Evolutionary conservation across 2,797 vertebrate species (phyloP).

Genomic region (Sylvia borin): DNA sequence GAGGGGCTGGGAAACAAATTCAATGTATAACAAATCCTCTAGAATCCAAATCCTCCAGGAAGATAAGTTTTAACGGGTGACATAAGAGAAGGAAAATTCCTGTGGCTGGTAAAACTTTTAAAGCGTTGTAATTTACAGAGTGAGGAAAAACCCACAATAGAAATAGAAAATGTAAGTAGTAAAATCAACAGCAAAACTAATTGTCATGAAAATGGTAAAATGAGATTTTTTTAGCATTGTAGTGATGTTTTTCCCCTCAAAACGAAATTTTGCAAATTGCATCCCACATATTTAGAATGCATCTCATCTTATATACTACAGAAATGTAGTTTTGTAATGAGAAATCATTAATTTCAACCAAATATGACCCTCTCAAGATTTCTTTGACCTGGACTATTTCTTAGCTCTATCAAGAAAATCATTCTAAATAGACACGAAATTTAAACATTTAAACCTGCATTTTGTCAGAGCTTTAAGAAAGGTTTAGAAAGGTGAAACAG

Average conservation of each 20-base stretch:
- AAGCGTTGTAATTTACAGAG: not conserved
- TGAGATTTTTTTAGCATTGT: not conserved
- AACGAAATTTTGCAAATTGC: not conserved
- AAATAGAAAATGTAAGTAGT: not conserved
- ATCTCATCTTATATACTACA: not conserved
- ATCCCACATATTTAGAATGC: not conserved
- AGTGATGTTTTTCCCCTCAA: accelerated
- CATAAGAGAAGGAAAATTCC: not conserved
- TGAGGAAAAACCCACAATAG: not conserved
- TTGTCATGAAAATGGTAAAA: not conserved
- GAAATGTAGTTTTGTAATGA: not conserved
- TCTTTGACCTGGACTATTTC: not conserved
- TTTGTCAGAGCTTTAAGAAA: not conserved
- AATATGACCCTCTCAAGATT: not conserved
- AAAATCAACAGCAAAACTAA: not conserved
- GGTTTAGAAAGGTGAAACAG: not conserved
- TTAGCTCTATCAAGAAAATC: not conserved
- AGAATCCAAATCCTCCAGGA: not conserved
- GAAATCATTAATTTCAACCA: not conserved
- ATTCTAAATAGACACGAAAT: not conserved
- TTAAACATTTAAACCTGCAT: not conserved
- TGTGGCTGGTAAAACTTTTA: not conserved
- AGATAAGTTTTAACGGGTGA: not conserved
- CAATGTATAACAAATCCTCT: accelerated
- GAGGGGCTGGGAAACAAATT: not conserved